Evolutionary conservation across 2,888 invertebrate species (phyloP).

Genomic region (Cataglyphis rosenhaueri): DNA sequence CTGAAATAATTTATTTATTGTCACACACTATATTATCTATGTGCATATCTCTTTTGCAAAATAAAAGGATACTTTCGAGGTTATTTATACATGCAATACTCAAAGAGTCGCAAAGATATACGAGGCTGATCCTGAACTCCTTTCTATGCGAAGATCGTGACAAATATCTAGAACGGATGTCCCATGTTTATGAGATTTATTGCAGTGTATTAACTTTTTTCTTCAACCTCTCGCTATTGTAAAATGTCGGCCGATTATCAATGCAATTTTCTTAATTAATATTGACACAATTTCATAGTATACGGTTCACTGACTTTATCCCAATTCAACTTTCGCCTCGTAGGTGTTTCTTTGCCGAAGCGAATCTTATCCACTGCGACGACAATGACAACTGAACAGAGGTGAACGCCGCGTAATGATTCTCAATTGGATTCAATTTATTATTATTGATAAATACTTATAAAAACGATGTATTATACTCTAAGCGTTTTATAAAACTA

Average conservation of each 20-base stretch:
- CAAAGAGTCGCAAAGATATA: constrained; percentile 2
- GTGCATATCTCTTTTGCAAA: neutral
- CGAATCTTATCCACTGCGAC: constrained; percentile 28
- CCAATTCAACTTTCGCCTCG: constrained; percentile 51
- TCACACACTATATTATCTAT: neutral
- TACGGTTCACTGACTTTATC: constrained; percentile 67
- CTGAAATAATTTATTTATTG: neutral
- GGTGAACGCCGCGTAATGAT: constrained; percentile 58
- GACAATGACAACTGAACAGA: constrained; percentile 31
- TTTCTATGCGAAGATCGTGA: neutral
- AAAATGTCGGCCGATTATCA: constrained; percentile 57
- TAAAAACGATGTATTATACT: constrained; percentile 30
- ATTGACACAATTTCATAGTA: constrained; percentile 65
- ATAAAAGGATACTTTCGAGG: neutral
- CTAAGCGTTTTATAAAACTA: constrained; percentile 8
- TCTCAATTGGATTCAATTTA: constrained; percentile 56
- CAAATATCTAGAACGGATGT: constrained; percentile 35
- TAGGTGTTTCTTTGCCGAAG: constrained; percentile 15
- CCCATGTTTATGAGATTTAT: neutral
- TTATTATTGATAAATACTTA: constrained; percentile 34
- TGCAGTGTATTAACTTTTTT: constrained; percentile 22
- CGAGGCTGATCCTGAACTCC: neutral
- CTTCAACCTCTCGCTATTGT: constrained; percentile 2
- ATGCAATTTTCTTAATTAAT: constrained; percentile 66
- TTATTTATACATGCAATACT: neutral